A percentile compares a stretch with the other conserved stretches of the same genome.
Evolutionary conservation across 2,113 vertebrate genomes (phyloP).

Genomic region (Cervus canadensis): DNA sequence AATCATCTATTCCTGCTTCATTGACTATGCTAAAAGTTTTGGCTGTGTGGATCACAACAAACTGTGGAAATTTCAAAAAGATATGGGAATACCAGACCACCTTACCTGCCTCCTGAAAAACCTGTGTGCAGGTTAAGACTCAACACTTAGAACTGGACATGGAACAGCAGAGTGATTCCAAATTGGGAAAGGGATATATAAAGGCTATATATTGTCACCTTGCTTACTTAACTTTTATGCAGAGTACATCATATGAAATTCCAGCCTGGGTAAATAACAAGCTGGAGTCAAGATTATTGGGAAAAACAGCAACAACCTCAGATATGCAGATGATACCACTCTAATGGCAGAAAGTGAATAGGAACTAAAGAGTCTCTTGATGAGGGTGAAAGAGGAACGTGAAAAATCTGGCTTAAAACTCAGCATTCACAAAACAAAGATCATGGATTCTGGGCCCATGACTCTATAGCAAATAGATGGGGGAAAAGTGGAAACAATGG

Average conservation of each 20-base stretch:
- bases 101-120: not conserved
- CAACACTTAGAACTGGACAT: not conserved
- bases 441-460: not conserved
- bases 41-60: not conserved
- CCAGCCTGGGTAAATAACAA: not conserved
- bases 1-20: not conserved
- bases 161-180: not conserved
- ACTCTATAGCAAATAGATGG: not conserved
- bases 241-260: not conserved
- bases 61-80: not conserved
- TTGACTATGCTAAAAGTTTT: not conserved
- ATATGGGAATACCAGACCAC: not conserved
- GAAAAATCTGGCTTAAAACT: not conserved
- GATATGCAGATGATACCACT: not conserved
- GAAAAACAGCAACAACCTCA: not conserved
- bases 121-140: not conserved
- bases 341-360: not conserved
- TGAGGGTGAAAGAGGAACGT: not conserved
- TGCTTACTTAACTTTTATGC: not conserved
- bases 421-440: not conserved
- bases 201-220: not conserved
- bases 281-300: not conserved
- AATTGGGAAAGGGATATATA: not conserved
- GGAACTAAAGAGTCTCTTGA: not conserved
- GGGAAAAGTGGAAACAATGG: not conserved